phyloP scores from a whole-genome alignment of 2,797 vertebrate genomes.

The Lagodon rhomboides region DNA sequence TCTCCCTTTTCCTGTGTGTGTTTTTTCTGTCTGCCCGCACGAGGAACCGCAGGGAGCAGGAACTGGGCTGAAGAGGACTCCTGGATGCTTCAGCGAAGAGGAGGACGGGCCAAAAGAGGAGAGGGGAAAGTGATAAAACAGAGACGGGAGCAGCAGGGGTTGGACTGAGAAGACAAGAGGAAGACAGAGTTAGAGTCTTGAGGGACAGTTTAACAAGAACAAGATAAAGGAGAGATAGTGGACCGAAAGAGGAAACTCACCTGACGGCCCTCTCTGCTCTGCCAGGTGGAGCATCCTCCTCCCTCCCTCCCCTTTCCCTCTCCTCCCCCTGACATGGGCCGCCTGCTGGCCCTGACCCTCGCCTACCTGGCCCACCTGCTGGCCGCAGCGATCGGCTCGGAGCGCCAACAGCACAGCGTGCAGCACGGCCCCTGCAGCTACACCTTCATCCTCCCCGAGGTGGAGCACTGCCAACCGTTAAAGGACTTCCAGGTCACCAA shows the following conservation, averaged over 20 bases:
- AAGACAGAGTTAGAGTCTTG: conserved; percentile 24
- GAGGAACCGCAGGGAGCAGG: conserved; percentile 48
- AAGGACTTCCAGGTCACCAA: conserved; percentile 85
- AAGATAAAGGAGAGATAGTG: conserved; percentile 16
- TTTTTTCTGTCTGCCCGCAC: conserved; percentile 45
- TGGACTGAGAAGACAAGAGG: conserved; percentile 47
- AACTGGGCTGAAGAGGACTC: conserved; percentile 52
- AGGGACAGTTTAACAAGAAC: conserved; percentile 30
- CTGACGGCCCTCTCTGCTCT: conserved; percentile 43
- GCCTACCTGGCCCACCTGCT: conserved; percentile 77
- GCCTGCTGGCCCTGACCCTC: conserved; percentile 67
- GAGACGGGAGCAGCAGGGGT: conserved; percentile 44
- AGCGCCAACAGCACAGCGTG: conserved; percentile 84
- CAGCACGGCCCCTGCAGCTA: conserved; percentile 89
- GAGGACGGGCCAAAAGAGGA: conserved; percentile 46
- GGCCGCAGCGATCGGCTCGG: conserved; percentile 61
- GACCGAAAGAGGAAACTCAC: conserved; percentile 23
- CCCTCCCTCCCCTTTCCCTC: conserved; percentile 20
- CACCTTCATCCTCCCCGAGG: conserved; percentile 89
- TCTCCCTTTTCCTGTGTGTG: conserved; percentile 65
- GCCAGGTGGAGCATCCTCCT: conserved; percentile 45
- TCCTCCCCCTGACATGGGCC: conserved; percentile 73
- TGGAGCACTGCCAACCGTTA: conserved; percentile 81
- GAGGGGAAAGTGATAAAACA: conserved; percentile 46
- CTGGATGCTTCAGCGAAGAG: conserved; percentile 59